Conservation (phyloP, 2,888 invertebrate species). For the Gastrophysa polygoni region DNA sequence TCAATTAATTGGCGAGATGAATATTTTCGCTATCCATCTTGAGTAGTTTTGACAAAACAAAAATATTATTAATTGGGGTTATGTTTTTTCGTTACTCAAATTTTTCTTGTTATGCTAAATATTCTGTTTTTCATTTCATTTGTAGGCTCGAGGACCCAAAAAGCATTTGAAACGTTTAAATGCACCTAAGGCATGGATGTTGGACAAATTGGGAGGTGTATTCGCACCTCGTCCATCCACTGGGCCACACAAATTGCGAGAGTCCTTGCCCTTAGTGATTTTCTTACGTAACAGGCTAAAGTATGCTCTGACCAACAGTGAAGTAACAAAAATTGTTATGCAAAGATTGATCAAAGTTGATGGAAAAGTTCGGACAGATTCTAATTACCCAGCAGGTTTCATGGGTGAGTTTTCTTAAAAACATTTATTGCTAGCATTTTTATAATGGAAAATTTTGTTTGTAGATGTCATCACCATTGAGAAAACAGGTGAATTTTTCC, state of each 20-base stretch:
- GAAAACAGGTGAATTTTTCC: constrained; percentile 97
- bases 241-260: constrained; percentile 97
- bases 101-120: too few relatives aligned
- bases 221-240: constrained; percentile 97
- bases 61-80: too few relatives aligned
- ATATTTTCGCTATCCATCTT: too few relatives aligned
- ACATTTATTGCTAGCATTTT: not conserved
- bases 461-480: constrained; percentile 98
- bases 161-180: constrained; percentile 99
- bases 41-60: too few relatives aligned
- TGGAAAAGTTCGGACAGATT: constrained; percentile 96
- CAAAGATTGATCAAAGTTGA: constrained; percentile 98
- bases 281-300: constrained; percentile 97
- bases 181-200: constrained; percentile 99
- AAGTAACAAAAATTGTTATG: constrained; percentile 98
- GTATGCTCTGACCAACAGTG: constrained; percentile 96
- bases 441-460: constrained; percentile 49
- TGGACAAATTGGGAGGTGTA: constrained; percentile 98
- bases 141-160: constrained; percentile 96
- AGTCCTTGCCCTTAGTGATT: constrained; percentile 94
- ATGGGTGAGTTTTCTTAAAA: constrained; percentile 79
- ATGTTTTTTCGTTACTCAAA: too few relatives aligned
- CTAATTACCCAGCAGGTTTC: constrained; percentile 97
- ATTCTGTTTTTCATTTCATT: too few relatives aligned
- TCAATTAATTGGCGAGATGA: too few relatives aligned